Percentiles rank a stretch among this genome's conserved stretches.
These are phyloP conservation scores for Verasper variegatus DNA, from an alignment of 2,113 vertebrate genomes.

Conservation along the genomic window DNA sequence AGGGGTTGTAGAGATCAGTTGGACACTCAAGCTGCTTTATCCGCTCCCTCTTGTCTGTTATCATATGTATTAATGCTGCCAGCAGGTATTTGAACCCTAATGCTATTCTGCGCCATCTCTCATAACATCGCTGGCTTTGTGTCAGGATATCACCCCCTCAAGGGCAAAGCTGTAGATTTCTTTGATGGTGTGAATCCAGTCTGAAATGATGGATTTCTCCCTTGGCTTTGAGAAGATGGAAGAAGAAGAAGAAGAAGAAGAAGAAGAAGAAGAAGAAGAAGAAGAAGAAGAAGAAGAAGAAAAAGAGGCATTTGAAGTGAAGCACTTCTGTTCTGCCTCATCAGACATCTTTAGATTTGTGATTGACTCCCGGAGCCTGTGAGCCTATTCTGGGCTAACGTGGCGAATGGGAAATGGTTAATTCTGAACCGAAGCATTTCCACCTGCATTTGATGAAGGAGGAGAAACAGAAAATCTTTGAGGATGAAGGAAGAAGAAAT, in stretches of 20 bases:
- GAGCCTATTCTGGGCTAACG: constrained; percentile 15
- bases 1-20: neutral
- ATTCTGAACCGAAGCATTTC: constrained; percentile 24
- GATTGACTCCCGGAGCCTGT: constrained; percentile 14
- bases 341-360: constrained; percentile 46
- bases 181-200: constrained; percentile 45
- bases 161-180: constrained; percentile 33
- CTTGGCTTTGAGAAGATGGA: constrained; percentile 20
- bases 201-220: constrained; percentile 39
- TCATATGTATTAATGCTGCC: constrained; percentile 16
- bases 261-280: neutral
- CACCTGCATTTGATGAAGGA: constrained; percentile 33
- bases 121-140: constrained; percentile 36
- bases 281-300: neutral
- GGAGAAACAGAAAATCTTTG: constrained; percentile 16
- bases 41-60: constrained; percentile 9
- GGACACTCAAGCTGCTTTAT: neutral
- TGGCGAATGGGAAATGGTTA: constrained; percentile 29
- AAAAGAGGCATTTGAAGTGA: constrained; percentile 25
- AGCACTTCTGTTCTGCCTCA: constrained; percentile 34
- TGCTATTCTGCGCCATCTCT: constrained; percentile 14
- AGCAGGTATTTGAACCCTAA: constrained; percentile 28
- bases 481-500: constrained; percentile 30
- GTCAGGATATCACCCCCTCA: constrained; percentile 22
- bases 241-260: neutral